Evolutionary conservation across 2,797 vertebrate genomes (phyloP), one percentile per base, ranked within the genome.

Genomic region (Onychomys arenicola): DNA sequence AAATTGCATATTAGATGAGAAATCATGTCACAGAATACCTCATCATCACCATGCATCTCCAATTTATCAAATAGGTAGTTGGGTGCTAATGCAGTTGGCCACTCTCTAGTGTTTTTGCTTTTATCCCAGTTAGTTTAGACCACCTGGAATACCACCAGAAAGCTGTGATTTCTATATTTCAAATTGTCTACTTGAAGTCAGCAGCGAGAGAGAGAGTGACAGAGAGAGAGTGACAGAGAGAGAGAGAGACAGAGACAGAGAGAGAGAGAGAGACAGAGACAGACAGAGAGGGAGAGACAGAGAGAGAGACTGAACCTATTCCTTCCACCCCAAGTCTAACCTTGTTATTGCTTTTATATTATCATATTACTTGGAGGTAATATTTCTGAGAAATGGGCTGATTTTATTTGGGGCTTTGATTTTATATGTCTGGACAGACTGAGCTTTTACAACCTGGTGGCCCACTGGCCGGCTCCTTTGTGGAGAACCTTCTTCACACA

Each of bases 361-460:
- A 71, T 94, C 93, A 63, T 52, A 59, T 83, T 93, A 89, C 88
- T 94, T 89, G 81, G 49, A 95, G 84, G 80, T 88, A 76, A 96
- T 87, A 92, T 94, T 75, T 93, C 59, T 73, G 43, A 97, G 69
- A 88, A 96, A 94, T 37, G 6, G 37, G 13, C 25, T 84, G 2
- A 52, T 94, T 96, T 77, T 76, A 43, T 85, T 89, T 89, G 43
- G 67, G 10, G 5, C 37, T 93, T 86, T 93, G 67, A 34, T 95
- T 37, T 89, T 93, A 77, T 96, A 84, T 87, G 46, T 87, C 32
- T 92, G 63, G 77, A 95, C 40, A 67, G 57, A 61, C 29, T 69
- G 8, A 8, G 11, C 21, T 90, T 94, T 93, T 52, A 91, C 34
- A 90, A 32, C 14, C 87, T 52, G 13, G 43, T 71, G 69, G 46